A percentile compares a stretch with the other conserved stretches of the same genome.
Conservation (phyloP, 2,113 vertebrate genomes). For the Junco hyemalis region DNA sequence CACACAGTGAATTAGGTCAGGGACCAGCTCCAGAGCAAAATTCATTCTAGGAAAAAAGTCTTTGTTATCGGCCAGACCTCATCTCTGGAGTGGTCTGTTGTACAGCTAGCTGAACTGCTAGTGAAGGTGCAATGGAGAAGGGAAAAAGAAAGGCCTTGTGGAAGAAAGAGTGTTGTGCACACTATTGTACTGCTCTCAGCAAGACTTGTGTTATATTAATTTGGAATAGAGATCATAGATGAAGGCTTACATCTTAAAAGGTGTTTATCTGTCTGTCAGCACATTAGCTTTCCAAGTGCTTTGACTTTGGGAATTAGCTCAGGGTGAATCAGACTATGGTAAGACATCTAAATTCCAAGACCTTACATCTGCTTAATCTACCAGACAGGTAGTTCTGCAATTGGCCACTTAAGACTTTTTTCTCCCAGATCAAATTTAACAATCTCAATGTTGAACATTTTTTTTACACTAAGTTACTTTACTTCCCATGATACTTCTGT, state of each 20-base stretch:
- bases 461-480: background rate
- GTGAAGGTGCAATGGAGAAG: background rate
- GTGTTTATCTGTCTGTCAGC: background rate
- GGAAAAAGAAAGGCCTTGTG: background rate
- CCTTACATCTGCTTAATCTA: background rate
- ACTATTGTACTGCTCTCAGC: background rate
- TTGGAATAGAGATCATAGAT: background rate
- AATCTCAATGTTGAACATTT: background rate
- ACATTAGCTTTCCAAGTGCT: background rate
- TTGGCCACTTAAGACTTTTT: background rate
- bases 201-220: background rate
- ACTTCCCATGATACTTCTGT: background rate
- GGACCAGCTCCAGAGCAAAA: background rate
- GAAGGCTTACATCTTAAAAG: background rate
- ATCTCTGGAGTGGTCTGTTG: background rate
- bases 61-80: background rate
- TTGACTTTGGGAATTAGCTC: background rate
- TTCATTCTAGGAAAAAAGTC: background rate
- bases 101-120: background rate
- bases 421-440: background rate
- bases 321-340: background rate
- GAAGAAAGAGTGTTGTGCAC: background rate
- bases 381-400: background rate
- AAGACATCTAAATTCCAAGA: background rate
- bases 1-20: background rate